Base-by-base conservation (phyloP, 2,113 vertebrate genomes). In the Poeciliopsis prolifica region DNA sequence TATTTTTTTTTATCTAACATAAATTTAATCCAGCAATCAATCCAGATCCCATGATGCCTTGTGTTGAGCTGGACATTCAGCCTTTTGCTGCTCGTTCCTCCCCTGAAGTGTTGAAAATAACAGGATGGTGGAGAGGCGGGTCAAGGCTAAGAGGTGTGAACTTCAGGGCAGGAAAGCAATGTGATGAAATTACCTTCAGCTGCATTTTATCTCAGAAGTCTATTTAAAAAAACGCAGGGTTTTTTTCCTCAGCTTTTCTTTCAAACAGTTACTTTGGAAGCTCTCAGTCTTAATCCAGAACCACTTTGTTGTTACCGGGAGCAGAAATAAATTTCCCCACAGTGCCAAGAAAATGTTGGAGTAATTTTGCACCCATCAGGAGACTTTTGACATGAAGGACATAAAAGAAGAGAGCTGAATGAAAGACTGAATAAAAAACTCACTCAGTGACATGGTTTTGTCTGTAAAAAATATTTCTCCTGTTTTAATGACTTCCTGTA, bases 381-480 rank as follows among this genome's bases (percentile, higher is more conserved):
- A 58, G 51, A 58, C 51, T 19, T 54, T 54, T 54, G 48, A 54
- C 48, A 54, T 9, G 22, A 54, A 54, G 17, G 44, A 19, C 44
- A 54, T 24, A 22, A 54, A 22, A 19, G 48, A 54, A 58, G 24
- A 19, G 19, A 54, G 48, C 48, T 24, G 22, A 54, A 22, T 54
- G 17, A 54, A 54, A 54, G 3, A n/a, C 51, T 54, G 51, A 2
- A 54, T 24, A 54, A n/a, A 42, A 24, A 54, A 8, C 1, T n/a
- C 51, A n/a, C 22, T 24, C 22, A n/a, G 51, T 24, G 22, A 58
- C 22, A 24, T n/a, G 22, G n/a, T 58, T 58, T 14, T 3, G 29
- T 24, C 77, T 22, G 65, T 62, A 54, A 70, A 82, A 37, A 78
- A 70, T 33, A 63, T 65, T 73, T 68, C 24, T 42, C 8, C 14